Percentiles rank a stretch among this genome's conserved stretches.
Evolutionary conservation across 2,113 vertebrate genomes (phyloP).

Genomic region (Danionella cerebrum): DNA sequence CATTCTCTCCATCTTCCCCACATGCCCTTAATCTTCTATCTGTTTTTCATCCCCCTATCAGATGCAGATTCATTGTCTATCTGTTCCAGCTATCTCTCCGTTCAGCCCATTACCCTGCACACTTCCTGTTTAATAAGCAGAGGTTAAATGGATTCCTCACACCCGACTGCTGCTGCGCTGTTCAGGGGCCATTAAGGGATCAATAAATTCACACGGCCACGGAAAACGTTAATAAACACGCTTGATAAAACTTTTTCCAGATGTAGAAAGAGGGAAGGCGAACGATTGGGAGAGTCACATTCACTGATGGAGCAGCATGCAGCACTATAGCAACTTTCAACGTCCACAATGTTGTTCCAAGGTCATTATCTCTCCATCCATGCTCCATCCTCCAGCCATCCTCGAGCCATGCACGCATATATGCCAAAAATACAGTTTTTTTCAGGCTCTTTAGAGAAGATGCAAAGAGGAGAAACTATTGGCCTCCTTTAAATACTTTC

Average conservation of each 20-base stretch:
- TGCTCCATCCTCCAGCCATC: too few relatives aligned
- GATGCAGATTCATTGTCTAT: constrained; percentile 53
- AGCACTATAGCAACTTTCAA: too few relatives aligned
- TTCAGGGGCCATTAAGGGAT: constrained; percentile 26
- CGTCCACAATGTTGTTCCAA: too few relatives aligned
- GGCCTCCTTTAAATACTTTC: too few relatives aligned
- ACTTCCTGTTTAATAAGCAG: constrained; percentile 45
- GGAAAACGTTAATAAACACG: constrained; percentile 14
- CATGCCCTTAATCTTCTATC: neutral
- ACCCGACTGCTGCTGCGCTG: constrained; percentile 38
- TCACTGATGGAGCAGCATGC: too few relatives aligned
- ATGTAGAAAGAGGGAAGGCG: too few relatives aligned
- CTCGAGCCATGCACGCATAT: too few relatives aligned
- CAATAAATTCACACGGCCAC: constrained; percentile 43
- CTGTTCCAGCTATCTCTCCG: constrained; percentile 45
- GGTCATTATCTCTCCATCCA: too few relatives aligned
- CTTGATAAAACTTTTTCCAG: neutral
- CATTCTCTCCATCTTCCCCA: neutral
- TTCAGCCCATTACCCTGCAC: constrained; percentile 47
- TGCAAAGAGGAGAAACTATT: too few relatives aligned
- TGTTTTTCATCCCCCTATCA: constrained; percentile 3
- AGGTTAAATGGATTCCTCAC: constrained; percentile 49
- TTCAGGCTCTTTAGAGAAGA: too few relatives aligned
- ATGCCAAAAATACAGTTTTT: too few relatives aligned
- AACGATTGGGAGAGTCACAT: too few relatives aligned